Conservation (phyloP, 2,113 vertebrate species). For the Craseonycteris thonglongyai region DNA sequence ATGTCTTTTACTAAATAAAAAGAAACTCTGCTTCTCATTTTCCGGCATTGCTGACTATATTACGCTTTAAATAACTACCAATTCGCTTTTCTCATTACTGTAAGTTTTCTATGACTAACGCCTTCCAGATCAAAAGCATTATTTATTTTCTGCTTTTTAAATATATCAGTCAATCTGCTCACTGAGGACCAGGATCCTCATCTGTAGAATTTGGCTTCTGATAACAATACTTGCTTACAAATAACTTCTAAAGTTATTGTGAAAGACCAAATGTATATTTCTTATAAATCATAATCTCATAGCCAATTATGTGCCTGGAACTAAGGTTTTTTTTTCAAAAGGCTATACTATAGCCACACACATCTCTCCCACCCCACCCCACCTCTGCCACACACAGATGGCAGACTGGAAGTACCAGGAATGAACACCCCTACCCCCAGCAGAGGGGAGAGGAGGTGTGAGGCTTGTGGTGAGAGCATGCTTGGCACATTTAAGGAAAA, state of each 20-base stretch:
- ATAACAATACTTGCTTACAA: not conserved
- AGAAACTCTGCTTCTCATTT: conserved; percentile 57
- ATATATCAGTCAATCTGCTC: not conserved
- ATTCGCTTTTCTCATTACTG: not conserved
- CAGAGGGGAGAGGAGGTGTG: not conserved
- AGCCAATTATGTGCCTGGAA: not conserved
- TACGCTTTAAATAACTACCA: conserved; percentile 14
- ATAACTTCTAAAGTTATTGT: not conserved
- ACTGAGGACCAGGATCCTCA: not conserved
- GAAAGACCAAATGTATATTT: not conserved
- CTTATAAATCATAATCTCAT: not conserved
- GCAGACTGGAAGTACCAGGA: not conserved
- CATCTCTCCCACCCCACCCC: too few species aligned
- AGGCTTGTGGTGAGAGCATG: not conserved
- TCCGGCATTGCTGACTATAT: conserved; percentile 53
- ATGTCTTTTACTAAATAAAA: conserved; percentile 67
- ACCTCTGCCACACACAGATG: not conserved
- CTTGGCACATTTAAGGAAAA: not conserved
- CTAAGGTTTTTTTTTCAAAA: not conserved
- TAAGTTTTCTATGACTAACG: not conserved
- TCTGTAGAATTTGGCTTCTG: not conserved
- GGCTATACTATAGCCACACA: not conserved
- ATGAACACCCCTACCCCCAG: not conserved
- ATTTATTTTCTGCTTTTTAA: conserved; percentile 17
- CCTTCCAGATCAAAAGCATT: not conserved